These are phyloP conservation scores for Probaryconus sp. DNA, from an alignment of 1,140 invertebrate genomes.

Conservation along the genomic window DNA sequence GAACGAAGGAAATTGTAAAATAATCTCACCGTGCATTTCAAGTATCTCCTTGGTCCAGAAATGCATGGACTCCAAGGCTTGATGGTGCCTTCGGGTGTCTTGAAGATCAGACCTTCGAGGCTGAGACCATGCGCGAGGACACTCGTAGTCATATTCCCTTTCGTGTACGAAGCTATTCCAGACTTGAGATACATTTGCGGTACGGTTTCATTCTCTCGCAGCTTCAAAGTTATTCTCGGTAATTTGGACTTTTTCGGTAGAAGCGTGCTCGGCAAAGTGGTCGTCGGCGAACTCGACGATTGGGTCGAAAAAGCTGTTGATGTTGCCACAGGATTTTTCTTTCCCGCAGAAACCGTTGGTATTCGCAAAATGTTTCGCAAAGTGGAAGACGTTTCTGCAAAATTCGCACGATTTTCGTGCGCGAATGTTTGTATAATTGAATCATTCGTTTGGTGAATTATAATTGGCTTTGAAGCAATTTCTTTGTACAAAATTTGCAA, in stretches of 20 bases:
- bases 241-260: conserved; percentile 61
- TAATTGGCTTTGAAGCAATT: no score
- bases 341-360: conserved; percentile 15
- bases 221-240: conserved; percentile 68
- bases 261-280: conserved; percentile 18
- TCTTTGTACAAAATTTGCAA: no score
- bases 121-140: conserved; percentile 69
- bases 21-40: conserved; percentile 5
- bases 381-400: conserved; percentile 30
- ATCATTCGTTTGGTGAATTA: background rate
- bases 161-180: conserved; percentile 71
- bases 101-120: conserved; percentile 70
- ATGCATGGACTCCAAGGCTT: conserved; percentile 63
- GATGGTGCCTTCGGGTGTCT: conserved; percentile 73
- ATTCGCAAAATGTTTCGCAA: conserved; percentile 29
- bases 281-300: conserved; percentile 31
- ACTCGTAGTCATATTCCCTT: conserved; percentile 72
- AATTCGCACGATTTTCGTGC: conserved; percentile 2
- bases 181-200: conserved; percentile 73
- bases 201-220: conserved; percentile 71
- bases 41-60: background rate
- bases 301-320: conserved; percentile 5
- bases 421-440: background rate
- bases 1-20: background rate
- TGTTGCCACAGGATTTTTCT: conserved; percentile 15